Conservation (phyloP, 2,888 invertebrate genomes). For the Drosophila yooni region DNA sequence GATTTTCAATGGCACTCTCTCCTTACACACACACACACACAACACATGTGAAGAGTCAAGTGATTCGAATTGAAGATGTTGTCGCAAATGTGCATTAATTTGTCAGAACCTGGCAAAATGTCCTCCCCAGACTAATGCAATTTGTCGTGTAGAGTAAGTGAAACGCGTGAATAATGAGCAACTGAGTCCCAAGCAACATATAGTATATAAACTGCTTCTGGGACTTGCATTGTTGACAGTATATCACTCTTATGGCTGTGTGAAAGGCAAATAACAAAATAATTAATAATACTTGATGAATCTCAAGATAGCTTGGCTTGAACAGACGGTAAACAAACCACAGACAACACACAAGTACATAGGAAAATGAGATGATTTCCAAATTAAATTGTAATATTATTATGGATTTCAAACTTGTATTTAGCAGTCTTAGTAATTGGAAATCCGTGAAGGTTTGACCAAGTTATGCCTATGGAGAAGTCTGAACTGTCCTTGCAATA, state of each 20-base stretch:
- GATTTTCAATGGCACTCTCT: conserved; percentile 62
- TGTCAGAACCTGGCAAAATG: conserved; percentile 59
- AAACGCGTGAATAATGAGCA: conserved; percentile 63
- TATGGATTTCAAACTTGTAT: background rate
- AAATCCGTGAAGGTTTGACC: background rate
- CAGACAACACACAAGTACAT: background rate
- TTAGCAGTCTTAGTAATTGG: background rate
- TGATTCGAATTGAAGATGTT: conserved; percentile 74
- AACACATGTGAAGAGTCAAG: conserved; percentile 63
- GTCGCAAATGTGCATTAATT: conserved; percentile 74
- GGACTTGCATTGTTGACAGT: background rate
- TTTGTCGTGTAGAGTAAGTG: conserved; percentile 54
- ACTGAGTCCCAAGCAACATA: background rate
- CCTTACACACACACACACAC: background rate
- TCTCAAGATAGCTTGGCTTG: background rate
- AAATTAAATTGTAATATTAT: background rate
- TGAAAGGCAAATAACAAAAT: background rate
- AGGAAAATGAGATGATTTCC: background rate
- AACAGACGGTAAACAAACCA: background rate
- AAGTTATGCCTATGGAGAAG: background rate
- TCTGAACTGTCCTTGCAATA: background rate
- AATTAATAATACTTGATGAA: background rate
- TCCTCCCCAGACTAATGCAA: conserved; percentile 48
- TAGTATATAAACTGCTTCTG: background rate
- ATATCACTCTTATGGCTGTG: background rate